A percentile compares a stretch with the other conserved stretches of the same genome.
Conservation (phyloP, 2,888 invertebrate species). For the Fragum sueziense region DNA sequence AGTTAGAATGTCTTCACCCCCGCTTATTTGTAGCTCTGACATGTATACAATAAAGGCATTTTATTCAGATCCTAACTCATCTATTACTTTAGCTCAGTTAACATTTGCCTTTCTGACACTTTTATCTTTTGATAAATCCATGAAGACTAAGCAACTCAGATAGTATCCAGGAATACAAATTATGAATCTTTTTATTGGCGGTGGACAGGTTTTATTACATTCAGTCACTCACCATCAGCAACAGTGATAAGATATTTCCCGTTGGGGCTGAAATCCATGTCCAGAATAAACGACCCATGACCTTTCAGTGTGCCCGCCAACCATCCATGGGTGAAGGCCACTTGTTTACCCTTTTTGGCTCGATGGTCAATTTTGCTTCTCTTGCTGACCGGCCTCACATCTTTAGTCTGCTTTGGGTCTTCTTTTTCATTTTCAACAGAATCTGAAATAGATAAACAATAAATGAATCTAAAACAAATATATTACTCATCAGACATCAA, state of each 20-base stretch:
- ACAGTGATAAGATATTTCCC: conserved; percentile 93
- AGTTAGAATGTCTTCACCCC: too few species aligned
- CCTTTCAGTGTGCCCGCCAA: conserved; percentile 91
- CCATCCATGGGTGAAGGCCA: conserved; percentile 89
- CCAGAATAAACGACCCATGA: conserved; percentile 88
- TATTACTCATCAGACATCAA: not conserved
- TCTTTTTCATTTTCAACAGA: conserved; percentile 35
- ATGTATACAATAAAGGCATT: too few species aligned
- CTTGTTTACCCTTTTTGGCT: conserved; percentile 61
- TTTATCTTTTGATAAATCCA: too few species aligned
- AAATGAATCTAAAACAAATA: too few species aligned
- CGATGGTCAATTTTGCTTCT: conserved; percentile 59
- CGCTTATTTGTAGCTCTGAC: too few species aligned
- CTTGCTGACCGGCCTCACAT: conserved; percentile 50
- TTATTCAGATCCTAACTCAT: too few species aligned
- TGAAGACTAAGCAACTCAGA: too few species aligned
- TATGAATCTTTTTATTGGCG: too few species aligned
- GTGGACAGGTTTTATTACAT: too few species aligned
- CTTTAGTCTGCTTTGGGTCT: conserved; percentile 35
- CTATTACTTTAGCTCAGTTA: too few species aligned
- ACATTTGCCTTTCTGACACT: too few species aligned
- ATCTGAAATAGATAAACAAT: conserved; percentile 23
- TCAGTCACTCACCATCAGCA: conserved; percentile 92
- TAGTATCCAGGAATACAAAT: too few species aligned
- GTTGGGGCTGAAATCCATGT: conserved; percentile 92